Conservation (phyloP, 2,888 invertebrate genomes). For the Noctua pronuba region DNA sequence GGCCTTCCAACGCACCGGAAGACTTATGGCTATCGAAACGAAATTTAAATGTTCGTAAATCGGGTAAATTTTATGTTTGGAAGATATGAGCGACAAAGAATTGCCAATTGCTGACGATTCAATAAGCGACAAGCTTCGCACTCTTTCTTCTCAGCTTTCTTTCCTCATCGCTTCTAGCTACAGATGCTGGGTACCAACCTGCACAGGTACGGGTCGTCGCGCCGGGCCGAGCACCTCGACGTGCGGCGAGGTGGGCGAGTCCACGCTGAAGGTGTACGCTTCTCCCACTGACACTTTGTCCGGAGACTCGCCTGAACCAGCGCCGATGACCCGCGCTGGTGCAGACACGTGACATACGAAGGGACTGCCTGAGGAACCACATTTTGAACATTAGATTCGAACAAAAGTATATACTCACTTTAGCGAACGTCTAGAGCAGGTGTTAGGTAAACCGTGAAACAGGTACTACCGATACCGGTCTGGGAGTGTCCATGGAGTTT, state of each 20-base stretch:
- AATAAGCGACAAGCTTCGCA: too few relatives aligned
- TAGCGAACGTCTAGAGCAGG: not conserved
- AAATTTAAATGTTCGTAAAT: not conserved
- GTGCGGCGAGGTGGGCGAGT: constrained; percentile 95
- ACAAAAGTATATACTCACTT: not conserved
- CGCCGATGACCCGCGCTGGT: constrained; percentile 95
- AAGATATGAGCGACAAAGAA: too few relatives aligned
- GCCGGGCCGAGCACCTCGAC: constrained; percentile 95
- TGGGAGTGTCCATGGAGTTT: too few relatives aligned
- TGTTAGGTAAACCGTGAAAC: too few relatives aligned
- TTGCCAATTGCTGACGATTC: not conserved
- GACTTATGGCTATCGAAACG: not conserved
- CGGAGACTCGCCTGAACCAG: constrained; percentile 94
- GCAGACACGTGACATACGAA: constrained; percentile 95
- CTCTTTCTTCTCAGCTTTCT: not conserved
- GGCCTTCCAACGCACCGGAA: too few relatives aligned
- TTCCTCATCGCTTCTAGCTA: not conserved
- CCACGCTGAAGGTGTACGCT: constrained; percentile 95
- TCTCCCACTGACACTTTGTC: constrained; percentile 96
- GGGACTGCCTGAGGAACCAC: constrained; percentile 92
- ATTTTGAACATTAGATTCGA: not conserved
- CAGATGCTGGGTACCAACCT: constrained; percentile 75
- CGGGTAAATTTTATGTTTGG: not conserved
- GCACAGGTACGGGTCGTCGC: constrained; percentile 93
- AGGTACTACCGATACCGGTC: too few relatives aligned